Evolutionary conservation across 2,888 invertebrate genomes (phyloP).

Genomic region (Linnaemya vulpina): DNA sequence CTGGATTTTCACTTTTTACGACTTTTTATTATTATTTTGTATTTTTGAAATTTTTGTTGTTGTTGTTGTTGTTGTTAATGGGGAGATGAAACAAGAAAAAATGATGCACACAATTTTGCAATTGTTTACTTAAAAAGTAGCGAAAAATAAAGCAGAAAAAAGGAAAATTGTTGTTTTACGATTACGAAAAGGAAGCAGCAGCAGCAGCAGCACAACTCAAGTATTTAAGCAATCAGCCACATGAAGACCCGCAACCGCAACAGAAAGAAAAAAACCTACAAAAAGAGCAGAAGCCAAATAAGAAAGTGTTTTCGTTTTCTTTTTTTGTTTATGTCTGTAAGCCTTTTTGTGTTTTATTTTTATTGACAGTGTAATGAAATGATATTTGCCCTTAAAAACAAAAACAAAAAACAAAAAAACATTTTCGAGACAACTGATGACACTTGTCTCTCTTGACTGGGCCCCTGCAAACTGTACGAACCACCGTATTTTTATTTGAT

Average conservation of each 20-base stretch:
- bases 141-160: conserved; percentile 12
- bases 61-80: too few species aligned
- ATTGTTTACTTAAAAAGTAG: conserved; percentile 61
- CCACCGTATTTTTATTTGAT: conserved; percentile 41
- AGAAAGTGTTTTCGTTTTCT: conserved; percentile 61
- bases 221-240: conserved; percentile 61
- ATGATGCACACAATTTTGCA: conserved; percentile 70
- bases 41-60: background rate
- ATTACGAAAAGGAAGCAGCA: conserved; percentile 61
- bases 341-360: conserved; percentile 12
- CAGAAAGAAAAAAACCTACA: conserved; percentile 21
- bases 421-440: conserved; percentile 63
- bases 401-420: conserved; percentile 38
- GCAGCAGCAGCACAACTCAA: conserved; percentile 47
- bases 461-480: conserved; percentile 19
- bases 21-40: conserved; percentile 41
- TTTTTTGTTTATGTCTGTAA: background rate
- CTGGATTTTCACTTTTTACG: conserved; percentile 71
- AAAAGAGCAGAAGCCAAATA: conserved; percentile 69
- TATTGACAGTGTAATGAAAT: conserved; percentile 41
- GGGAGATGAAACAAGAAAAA: conserved; percentile 25
- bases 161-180: conserved; percentile 35
- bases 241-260: conserved; percentile 46
- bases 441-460: conserved; percentile 30
- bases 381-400: conserved; percentile 63